A percentile compares a stretch with the other conserved stretches of the same genome.
phyloP scores from a whole-genome alignment of 2,113 vertebrate genomes.

The Antechinus flavipes region DNA sequence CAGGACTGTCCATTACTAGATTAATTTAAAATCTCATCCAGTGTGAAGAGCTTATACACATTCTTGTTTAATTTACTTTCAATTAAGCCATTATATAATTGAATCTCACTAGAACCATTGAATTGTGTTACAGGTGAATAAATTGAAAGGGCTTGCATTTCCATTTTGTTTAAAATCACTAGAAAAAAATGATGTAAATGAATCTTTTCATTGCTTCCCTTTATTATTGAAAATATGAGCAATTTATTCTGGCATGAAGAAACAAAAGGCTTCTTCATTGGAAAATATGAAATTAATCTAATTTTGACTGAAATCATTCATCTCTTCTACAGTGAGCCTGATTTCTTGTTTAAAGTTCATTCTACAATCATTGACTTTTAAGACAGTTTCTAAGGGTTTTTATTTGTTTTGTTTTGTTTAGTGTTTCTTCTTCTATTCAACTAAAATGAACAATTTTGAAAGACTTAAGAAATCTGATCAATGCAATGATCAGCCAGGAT shows the following conservation, averaged over 20 bases:
- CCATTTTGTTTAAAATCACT: slow-evolving; percentile 62
- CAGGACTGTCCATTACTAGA: slow-evolving; percentile 56
- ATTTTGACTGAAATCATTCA: slow-evolving; percentile 28
- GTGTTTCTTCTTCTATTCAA: background rate
- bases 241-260: slow-evolving; percentile 46
- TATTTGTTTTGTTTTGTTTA: background rate
- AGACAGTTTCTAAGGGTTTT: background rate
- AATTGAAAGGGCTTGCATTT: slow-evolving; percentile 39
- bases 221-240: slow-evolving; percentile 19
- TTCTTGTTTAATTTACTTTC: slow-evolving; percentile 76
- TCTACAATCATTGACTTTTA: slow-evolving; percentile 12
- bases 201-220: slow-evolving; percentile 46
- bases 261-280: background rate
- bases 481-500: background rate
- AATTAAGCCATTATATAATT: slow-evolving; percentile 75
- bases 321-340: background rate
- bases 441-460: background rate
- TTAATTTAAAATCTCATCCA: slow-evolving; percentile 73
- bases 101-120: slow-evolving; percentile 63
- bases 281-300: slow-evolving; percentile 54
- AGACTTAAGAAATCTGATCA: background rate
- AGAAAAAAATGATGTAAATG: slow-evolving; percentile 38
- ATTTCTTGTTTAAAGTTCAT: background rate
- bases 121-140: slow-evolving; percentile 59
- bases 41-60: slow-evolving; percentile 54